Evolutionary conservation across 2,888 invertebrate species (phyloP).

Genomic region (Sympetrum striolatum): DNA sequence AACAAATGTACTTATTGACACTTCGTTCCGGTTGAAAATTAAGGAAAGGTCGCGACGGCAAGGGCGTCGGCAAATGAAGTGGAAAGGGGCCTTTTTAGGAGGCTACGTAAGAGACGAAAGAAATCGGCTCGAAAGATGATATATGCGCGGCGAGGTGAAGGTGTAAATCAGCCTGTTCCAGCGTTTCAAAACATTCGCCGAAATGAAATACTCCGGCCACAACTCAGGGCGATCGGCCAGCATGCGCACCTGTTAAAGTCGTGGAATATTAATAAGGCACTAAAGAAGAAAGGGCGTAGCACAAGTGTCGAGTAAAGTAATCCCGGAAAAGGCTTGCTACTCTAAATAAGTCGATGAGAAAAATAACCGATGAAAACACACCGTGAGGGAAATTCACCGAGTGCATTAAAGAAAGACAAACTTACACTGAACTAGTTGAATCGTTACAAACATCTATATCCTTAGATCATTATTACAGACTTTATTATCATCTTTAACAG

Average conservation of each 20-base stretch:
- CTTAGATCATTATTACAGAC: too few relatives aligned
- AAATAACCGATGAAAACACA: too few relatives aligned
- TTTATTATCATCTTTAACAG: too few relatives aligned
- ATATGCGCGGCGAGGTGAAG: neutral
- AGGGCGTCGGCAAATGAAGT: neutral
- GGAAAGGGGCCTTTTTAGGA: neutral
- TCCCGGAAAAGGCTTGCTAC: too few relatives aligned
- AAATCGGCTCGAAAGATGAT: neutral
- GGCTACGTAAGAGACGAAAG: neutral
- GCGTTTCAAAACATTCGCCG: neutral
- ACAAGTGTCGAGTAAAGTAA: neutral
- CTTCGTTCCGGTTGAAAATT: neutral
- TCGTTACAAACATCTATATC: too few relatives aligned
- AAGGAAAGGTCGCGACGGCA: neutral
- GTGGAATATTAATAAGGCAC: neutral
- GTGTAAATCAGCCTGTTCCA: neutral
- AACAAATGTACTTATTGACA: neutral
- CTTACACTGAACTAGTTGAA: too few relatives aligned
- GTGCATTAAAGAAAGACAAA: too few relatives aligned
- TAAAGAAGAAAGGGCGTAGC: neutral
- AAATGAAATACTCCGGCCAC: neutral
- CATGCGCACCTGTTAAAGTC: neutral
- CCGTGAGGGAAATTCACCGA: too few relatives aligned
- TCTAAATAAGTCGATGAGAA: too few relatives aligned
- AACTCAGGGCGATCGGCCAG: neutral